A percentile compares a stretch with the other conserved stretches of the same genome.
Conservation (phyloP, 2,113 vertebrate species). For the Hippocampus barbouri region DNA sequence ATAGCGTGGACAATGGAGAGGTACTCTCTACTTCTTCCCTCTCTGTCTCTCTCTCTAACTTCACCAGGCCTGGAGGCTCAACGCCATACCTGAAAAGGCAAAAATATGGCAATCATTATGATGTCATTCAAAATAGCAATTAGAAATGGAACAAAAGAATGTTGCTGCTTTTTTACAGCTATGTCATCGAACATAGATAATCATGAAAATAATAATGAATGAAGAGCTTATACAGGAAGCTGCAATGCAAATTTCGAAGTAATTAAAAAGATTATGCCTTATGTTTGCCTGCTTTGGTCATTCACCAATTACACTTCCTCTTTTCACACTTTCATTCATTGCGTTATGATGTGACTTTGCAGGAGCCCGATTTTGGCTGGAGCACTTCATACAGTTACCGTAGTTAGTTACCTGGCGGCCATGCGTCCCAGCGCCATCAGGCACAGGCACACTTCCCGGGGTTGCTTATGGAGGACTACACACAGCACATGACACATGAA, state of each 20-base stretch:
- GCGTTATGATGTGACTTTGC: neutral
- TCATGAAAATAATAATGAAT: neutral
- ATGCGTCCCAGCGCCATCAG: conserved; percentile 92
- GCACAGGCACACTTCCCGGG: conserved; percentile 93
- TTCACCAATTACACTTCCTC: neutral
- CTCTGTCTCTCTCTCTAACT: conserved; percentile 92
- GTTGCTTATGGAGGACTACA: conserved; percentile 93
- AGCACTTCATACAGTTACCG: neutral
- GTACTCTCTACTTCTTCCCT: conserved; percentile 82
- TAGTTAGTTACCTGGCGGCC: conserved; percentile 80
- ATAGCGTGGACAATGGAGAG: conserved; percentile 73
- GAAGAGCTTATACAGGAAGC: neutral
- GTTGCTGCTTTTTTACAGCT: neutral
- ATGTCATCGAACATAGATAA: neutral
- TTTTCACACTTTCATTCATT: neutral
- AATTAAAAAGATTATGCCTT: too few species aligned
- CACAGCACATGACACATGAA: conserved; percentile 19
- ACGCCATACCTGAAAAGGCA: conserved; percentile 81
- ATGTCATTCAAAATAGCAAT: neutral
- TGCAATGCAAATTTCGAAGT: neutral
- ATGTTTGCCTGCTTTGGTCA: too few species aligned
- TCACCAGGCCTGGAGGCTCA: conserved; percentile 91
- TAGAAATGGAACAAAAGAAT: neutral
- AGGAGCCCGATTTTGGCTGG: neutral
- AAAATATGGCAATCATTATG: neutral